Conservation (phyloP, 2,113 vertebrate species). For the Cryptomyrus ogoouensis region DNA sequence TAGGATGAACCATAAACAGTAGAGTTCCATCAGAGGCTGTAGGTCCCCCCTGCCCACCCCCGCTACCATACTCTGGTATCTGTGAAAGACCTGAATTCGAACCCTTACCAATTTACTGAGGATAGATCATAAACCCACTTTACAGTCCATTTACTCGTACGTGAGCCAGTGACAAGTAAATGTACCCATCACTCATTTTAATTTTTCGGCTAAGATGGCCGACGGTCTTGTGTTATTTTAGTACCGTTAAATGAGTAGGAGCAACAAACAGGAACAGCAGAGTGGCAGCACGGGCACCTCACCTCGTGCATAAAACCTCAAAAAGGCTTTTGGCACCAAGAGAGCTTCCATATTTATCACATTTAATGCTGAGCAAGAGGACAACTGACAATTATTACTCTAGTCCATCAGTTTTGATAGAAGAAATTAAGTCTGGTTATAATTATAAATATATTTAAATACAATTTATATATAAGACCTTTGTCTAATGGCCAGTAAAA, state of each 20-base stretch:
- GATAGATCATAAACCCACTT: conserved; percentile 13
- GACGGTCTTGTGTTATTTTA: not conserved
- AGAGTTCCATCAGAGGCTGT: not conserved
- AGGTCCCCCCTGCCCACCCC: not conserved
- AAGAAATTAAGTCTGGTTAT: not conserved
- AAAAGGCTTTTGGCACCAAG: not conserved
- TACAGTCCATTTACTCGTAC: not conserved
- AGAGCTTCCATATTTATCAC: not conserved
- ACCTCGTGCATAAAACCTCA: not conserved
- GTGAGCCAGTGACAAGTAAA: not conserved
- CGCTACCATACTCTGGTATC: not conserved
- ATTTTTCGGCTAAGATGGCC: not conserved
- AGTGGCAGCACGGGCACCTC: not conserved
- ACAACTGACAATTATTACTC: not conserved
- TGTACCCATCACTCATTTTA: conserved; percentile 1
- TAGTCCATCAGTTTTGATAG: not conserved
- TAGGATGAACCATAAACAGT: not conserved
- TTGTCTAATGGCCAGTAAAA: not conserved
- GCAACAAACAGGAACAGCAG: not conserved
- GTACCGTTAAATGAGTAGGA: not conserved
- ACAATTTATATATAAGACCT: not conserved
- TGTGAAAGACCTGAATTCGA: not conserved
- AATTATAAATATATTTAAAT: not conserved
- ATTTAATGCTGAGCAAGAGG: not conserved
- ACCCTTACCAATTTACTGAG: not conserved